These are phyloP conservation scores for Distichodus sexfasciatus DNA, from an alignment of 2,797 vertebrate species.

Conservation along the genomic window DNA sequence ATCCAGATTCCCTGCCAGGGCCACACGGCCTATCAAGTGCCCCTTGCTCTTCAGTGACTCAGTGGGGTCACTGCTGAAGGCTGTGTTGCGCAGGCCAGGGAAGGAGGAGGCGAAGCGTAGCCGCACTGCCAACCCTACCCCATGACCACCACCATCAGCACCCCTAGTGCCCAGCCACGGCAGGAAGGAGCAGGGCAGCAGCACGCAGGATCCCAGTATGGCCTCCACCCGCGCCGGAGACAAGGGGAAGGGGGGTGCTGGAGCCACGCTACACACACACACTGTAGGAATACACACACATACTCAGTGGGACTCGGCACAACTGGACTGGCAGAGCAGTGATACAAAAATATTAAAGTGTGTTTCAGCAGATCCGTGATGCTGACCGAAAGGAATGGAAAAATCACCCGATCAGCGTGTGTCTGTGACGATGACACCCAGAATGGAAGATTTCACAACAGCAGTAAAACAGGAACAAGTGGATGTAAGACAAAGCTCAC, in stretches of 20 bases:
- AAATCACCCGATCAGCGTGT: too few relatives aligned
- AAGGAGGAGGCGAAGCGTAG: slow-evolving; percentile 54
- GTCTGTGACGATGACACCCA: too few relatives aligned
- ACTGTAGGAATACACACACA: slow-evolving; percentile 33
- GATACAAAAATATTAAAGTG: neutral
- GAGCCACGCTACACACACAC: slow-evolving; percentile 48
- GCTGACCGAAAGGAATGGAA: too few relatives aligned
- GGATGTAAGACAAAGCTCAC: neutral
- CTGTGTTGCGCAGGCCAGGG: slow-evolving; percentile 50
- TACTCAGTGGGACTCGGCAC: neutral
- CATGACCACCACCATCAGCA: slow-evolving; percentile 9
- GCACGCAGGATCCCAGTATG: slow-evolving; percentile 72
- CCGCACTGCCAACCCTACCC: slow-evolving; percentile 58
- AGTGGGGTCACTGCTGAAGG: slow-evolving; percentile 63
- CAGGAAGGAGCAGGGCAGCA: slow-evolving; percentile 77
- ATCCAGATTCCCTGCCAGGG: slow-evolving; percentile 57
- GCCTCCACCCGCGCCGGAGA: slow-evolving; percentile 64
- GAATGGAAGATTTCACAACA: slow-evolving; percentile 1
- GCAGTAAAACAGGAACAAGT: neutral
- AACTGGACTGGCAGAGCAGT: neutral
- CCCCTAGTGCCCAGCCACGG: slow-evolving; percentile 20
- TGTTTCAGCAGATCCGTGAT: neutral
- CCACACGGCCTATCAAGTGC: slow-evolving; percentile 62
- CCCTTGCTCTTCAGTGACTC: slow-evolving; percentile 48
- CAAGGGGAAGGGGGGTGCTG: slow-evolving; percentile 43